These are phyloP conservation scores for Percopsis omiscomaycus DNA, from an alignment of 2,797 vertebrate genomes.

Conservation along the genomic window DNA sequence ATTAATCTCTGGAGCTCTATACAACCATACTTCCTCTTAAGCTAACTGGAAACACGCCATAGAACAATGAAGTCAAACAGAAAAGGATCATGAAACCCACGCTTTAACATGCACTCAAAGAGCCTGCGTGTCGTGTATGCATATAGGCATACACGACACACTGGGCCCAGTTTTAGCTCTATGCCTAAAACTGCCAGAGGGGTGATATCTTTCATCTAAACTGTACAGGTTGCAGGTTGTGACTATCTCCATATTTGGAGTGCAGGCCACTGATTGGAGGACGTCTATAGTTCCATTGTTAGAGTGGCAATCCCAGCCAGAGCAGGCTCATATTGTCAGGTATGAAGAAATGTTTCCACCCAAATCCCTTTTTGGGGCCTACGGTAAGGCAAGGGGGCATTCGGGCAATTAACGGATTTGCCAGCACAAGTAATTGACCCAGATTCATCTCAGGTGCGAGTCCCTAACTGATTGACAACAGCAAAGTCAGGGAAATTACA, in stretches of 20 bases:
- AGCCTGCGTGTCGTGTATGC: not conserved
- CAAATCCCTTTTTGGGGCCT: conserved; percentile 3
- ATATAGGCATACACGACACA: no score
- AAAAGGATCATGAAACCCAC: conserved; percentile 30
- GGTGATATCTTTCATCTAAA: conserved; percentile 39
- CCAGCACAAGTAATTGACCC: conserved; percentile 47
- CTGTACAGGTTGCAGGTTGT: conserved; percentile 42
- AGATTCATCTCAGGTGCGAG: conserved; percentile 17
- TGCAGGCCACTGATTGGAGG: conserved; percentile 59
- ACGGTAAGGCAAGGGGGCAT: conserved; percentile 7
- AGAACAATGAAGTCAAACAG: conserved; percentile 54
- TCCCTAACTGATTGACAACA: conserved; percentile 29
- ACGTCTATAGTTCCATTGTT: conserved; percentile 21
- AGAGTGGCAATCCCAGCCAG: conserved; percentile 35
- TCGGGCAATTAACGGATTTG: conserved; percentile 49
- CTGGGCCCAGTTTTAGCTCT: no score
- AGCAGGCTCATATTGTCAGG: conserved; percentile 36
- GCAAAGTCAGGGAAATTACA: conserved; percentile 38
- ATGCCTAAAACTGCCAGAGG: conserved; percentile 22
- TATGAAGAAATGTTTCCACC: conserved; percentile 50
- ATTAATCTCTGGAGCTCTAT: conserved; percentile 21
- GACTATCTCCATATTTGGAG: conserved; percentile 62
- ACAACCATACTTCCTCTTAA: conserved; percentile 28
- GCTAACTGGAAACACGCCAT: conserved; percentile 35
- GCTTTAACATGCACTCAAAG: not conserved